A percentile compares a stretch with the other conserved stretches of the same genome.
Conservation (phyloP, 2,888 invertebrate species). For the Panopea generosa region DNA sequence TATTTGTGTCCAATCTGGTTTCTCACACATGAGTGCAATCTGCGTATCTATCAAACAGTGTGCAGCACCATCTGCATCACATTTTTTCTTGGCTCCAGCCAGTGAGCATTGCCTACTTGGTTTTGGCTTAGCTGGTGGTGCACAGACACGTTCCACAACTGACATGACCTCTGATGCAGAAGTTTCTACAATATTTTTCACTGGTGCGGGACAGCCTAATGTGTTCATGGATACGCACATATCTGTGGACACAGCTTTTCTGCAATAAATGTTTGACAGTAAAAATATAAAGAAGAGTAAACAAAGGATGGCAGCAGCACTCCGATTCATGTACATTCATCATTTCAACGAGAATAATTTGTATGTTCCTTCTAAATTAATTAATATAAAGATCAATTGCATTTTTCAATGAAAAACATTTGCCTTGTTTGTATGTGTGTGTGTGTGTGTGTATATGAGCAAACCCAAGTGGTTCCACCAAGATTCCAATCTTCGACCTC, state of each 20-base stretch:
- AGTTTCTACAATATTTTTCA: conserved; percentile 8
- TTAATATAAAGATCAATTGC: too few relatives aligned
- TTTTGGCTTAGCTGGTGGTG: conserved; percentile 23
- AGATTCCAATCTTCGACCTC: too few relatives aligned
- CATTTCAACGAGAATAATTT: too few relatives aligned
- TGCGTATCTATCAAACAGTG: conserved; percentile 32
- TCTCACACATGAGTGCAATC: conserved; percentile 28
- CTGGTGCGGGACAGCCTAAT: conserved; percentile 7
- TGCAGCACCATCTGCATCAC: conserved; percentile 21
- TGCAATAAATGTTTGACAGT: neutral
- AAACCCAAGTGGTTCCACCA: too few relatives aligned
- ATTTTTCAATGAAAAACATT: too few relatives aligned
- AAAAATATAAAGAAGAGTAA: neutral
- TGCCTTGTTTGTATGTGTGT: too few relatives aligned
- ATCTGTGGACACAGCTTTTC: neutral
- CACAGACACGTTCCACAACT: conserved; percentile 21
- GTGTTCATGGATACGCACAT: conserved; percentile 15
- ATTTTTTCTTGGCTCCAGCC: conserved; percentile 11
- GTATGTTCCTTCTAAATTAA: too few relatives aligned
- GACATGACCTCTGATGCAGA: conserved; percentile 1
- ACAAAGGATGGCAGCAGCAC: too few relatives aligned
- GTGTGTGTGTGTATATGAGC: too few relatives aligned
- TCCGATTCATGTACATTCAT: too few relatives aligned
- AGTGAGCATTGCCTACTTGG: conserved; percentile 6
- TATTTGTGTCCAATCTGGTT: conserved; percentile 39